A percentile compares a stretch with the other conserved stretches of the same genome.
Evolutionary conservation across 2,888 invertebrate genomes (phyloP).

Genomic region (Theodoxus fluviatilis): DNA sequence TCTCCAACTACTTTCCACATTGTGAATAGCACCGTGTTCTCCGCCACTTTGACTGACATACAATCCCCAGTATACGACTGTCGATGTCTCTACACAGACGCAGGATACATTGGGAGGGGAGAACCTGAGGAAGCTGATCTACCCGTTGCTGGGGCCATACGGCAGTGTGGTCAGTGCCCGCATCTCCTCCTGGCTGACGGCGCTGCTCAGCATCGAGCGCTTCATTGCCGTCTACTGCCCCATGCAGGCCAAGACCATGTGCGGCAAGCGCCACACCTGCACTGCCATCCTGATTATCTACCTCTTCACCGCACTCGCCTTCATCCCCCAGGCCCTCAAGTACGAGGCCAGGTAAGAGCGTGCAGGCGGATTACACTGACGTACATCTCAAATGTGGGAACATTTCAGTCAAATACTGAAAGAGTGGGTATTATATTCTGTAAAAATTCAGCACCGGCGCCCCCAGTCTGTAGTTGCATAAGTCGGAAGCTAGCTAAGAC

Average conservation of each 20-base stretch:
- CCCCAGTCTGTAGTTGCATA: too few species aligned
- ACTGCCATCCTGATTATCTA: conserved; percentile 45
- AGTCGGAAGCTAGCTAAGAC: too few species aligned
- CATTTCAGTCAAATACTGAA: too few species aligned
- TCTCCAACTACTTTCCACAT: too few species aligned
- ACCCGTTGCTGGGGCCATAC: conserved; percentile 49
- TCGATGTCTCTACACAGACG: too few species aligned
- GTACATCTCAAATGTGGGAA: too few species aligned
- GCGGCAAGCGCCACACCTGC: conserved; percentile 42
- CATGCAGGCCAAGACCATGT: conserved; percentile 48
- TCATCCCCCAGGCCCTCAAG: conserved; percentile 50
- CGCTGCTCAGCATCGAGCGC: conserved; percentile 48
- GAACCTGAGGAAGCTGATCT: conserved; percentile 37
- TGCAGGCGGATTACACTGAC: too few species aligned
- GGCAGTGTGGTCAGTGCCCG: conserved; percentile 51
- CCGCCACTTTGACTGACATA: too few species aligned
- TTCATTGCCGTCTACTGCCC: conserved; percentile 57
- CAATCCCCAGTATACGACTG: too few species aligned
- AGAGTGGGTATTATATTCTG: too few species aligned
- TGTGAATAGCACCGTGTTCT: too few species aligned
- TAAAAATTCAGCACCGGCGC: too few species aligned
- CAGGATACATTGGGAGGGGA: conserved; percentile 38
- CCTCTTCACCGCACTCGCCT: conserved; percentile 43
- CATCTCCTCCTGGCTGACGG: conserved; percentile 51
- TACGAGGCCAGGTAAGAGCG: conserved; percentile 35